Evolutionary conservation across 2,113 vertebrate species (phyloP).

Genomic region (Phalacrocorax carbo): DNA sequence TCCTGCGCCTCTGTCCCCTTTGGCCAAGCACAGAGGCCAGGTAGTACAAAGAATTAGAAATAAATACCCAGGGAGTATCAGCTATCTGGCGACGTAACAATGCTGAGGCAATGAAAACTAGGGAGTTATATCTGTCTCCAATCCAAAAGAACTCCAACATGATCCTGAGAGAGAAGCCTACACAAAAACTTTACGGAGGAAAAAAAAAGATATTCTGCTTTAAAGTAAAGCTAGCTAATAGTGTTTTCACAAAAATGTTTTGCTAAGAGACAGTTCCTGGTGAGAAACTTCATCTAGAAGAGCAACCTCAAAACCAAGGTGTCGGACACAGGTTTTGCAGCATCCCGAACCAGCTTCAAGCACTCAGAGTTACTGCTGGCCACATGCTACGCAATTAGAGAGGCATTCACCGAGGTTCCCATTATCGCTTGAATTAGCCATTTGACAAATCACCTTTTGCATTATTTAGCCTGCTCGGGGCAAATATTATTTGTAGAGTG

Average conservation of each 20-base stretch:
- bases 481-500: background rate
- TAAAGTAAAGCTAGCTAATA: background rate
- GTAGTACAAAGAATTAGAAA: background rate
- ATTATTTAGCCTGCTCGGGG: background rate
- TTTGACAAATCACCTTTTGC: background rate
- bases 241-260: background rate
- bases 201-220: background rate
- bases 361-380: background rate
- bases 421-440: background rate
- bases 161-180: background rate
- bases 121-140: background rate
- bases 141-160: background rate
- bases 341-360: background rate
- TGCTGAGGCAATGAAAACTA: background rate
- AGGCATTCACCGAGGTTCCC: background rate
- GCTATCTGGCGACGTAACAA: background rate
- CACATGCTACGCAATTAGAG: background rate
- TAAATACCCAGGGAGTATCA: background rate
- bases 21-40: background rate
- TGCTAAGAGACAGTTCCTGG: background rate
- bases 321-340: fast-evolving
- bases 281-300: background rate
- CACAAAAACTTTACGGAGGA: background rate
- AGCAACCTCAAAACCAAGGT: background rate
- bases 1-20: background rate